These are phyloP conservation scores for Arbacia lixula DNA, from an alignment of 53 echinoderm and acorn worm species.

Conservation along the genomic window DNA sequence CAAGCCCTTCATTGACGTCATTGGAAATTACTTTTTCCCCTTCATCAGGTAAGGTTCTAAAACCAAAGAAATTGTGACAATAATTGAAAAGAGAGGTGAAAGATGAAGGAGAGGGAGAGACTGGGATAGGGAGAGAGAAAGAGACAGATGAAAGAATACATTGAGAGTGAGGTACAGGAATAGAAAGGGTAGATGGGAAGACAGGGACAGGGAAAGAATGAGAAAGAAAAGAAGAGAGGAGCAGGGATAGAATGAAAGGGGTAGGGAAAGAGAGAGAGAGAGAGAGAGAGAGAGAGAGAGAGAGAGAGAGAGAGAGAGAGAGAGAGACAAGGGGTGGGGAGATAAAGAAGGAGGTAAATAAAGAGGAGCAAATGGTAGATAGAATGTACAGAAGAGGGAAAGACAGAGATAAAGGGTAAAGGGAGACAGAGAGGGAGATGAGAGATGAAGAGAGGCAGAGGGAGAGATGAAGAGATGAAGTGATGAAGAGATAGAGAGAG, in stretches of 20 bases:
- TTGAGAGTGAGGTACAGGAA: no score
- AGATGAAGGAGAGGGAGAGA: not conserved
- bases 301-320: no score
- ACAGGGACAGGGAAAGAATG: not conserved
- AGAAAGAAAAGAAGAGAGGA: not conserved
- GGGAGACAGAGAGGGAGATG: no score
- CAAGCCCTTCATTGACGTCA: not conserved
- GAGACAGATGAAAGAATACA: no score
- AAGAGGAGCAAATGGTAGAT: not conserved
- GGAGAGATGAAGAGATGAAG: not conserved
- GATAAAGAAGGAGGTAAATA: not conserved
- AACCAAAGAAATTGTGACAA: no score
- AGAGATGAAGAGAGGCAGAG: not conserved
- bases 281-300: no score
- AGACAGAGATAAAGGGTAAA: not conserved
- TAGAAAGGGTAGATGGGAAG: not conserved
- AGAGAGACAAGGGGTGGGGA: not conserved
- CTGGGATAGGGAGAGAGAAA: not conserved
- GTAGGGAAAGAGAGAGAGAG: not conserved
- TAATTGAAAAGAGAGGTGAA: no score
- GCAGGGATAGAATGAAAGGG: not conserved
- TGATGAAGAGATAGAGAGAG: not conserved
- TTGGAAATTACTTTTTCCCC: constrained; percentile 4
- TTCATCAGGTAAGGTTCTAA: no score
- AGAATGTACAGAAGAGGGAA: not conserved